These are phyloP conservation scores for Mya arenaria DNA, from an alignment of 1,140 invertebrate species.

Conservation along the genomic window DNA sequence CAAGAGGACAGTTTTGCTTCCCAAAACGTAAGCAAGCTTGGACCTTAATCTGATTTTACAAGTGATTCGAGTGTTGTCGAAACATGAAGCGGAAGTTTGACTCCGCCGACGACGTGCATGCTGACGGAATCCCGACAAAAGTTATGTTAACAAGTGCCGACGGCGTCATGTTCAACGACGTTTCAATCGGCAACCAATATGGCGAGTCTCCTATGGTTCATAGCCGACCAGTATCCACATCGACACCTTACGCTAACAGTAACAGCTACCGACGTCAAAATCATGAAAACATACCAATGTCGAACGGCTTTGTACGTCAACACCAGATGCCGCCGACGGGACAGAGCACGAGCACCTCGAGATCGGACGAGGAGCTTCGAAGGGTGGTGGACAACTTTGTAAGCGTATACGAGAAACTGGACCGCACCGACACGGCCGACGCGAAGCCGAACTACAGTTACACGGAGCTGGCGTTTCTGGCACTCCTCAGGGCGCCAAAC, in stretches of 20 bases:
- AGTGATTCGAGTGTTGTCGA: too few species aligned
- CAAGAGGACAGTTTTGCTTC: too few species aligned
- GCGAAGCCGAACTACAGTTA: slow-evolving; percentile 72
- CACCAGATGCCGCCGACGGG: neutral
- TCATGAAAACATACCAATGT: too few species aligned
- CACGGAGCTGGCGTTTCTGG: slow-evolving; percentile 70
- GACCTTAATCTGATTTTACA: too few species aligned
- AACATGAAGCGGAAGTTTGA: slow-evolving; percentile 35
- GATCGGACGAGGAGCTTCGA: slow-evolving; percentile 51
- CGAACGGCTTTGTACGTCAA: neutral
- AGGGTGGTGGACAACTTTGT: slow-evolving; percentile 69
- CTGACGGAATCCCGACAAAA: neutral
- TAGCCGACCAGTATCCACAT: slow-evolving; percentile 2
- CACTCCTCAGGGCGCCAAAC: slow-evolving; percentile 67
- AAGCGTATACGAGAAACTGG: slow-evolving; percentile 63
- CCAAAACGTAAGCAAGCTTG: too few species aligned
- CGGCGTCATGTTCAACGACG: neutral
- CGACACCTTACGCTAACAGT: neutral
- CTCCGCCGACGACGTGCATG: neutral
- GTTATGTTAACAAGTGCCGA: neutral
- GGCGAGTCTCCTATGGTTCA: neutral
- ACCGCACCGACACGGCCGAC: slow-evolving; percentile 43
- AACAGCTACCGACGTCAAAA: too few species aligned
- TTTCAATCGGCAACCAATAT: too few species aligned
- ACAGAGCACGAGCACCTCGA: neutral